Percentiles rank a stretch among this genome's conserved stretches.
Conservation (phyloP, 2,888 invertebrate species). For the Slavum lentiscoides region DNA sequence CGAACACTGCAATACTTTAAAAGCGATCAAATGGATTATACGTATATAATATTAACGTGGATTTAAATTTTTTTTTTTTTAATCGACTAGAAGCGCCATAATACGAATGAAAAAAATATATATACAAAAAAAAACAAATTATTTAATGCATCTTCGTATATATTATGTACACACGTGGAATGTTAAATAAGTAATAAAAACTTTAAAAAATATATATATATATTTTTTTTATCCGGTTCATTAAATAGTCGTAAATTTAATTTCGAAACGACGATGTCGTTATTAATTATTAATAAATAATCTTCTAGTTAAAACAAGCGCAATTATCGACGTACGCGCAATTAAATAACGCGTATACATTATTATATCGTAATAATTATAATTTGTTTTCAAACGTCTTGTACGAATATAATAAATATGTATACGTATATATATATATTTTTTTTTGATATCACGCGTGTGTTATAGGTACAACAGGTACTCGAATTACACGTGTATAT, state of each 20-base stretch:
- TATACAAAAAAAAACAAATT: no score
- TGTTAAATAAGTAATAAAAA: no score
- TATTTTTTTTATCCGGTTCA: neutral
- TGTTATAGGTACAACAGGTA: neutral
- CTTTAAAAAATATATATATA: neutral
- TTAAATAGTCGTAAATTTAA: neutral
- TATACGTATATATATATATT: neutral
- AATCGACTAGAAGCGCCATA: no score
- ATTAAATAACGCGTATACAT: neutral
- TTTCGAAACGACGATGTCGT: neutral
- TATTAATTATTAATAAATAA: constrained; percentile 1
- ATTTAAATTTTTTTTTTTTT: no score
- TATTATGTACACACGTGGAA: no score
- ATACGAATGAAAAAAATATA: no score
- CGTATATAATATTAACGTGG: no score
- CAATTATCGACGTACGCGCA: neutral
- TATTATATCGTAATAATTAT: neutral
- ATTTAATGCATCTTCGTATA: no score
- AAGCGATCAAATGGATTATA: no score
- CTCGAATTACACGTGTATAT: no score
- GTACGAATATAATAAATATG: neutral
- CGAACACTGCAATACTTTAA: no score
- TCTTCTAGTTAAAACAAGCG: neutral
- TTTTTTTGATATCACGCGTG: neutral
- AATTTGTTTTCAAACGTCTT: neutral